A percentile compares a stretch with the other conserved stretches of the same genome.
Evolutionary conservation across 2,888 invertebrate genomes (phyloP).

Genomic region (Elmis aenea): DNA sequence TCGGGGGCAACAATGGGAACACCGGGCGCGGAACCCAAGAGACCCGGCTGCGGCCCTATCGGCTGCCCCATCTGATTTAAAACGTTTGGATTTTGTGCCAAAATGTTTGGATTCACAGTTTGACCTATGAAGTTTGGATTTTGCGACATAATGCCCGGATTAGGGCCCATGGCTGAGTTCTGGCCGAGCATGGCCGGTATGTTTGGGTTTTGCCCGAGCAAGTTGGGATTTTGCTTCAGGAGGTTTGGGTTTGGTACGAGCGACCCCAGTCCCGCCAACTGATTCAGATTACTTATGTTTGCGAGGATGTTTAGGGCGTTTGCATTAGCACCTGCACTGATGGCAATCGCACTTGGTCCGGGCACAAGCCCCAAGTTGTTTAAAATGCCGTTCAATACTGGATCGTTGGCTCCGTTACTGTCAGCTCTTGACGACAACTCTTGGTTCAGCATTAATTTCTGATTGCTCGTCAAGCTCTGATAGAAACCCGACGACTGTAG

Average conservation of each 20-base stretch:
- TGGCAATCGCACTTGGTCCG: constrained; percentile 24
- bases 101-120: constrained; percentile 52
- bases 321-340: constrained; percentile 14
- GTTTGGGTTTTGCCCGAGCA: constrained; percentile 31
- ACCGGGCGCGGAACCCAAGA: constrained; percentile 52
- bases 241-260: not conserved
- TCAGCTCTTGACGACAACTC: constrained; percentile 55
- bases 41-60: constrained; percentile 50
- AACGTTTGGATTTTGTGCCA: constrained; percentile 50
- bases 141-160: constrained; percentile 11
- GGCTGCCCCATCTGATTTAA: constrained; percentile 44
- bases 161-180: constrained; percentile 16
- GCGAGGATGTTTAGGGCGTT: constrained; percentile 44
- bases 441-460: constrained; percentile 67
- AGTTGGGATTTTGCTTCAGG: constrained; percentile 30
- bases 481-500: constrained; percentile 67
- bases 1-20: constrained; percentile 38
- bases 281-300: constrained; percentile 31
- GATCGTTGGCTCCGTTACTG: constrained; percentile 58
- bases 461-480: constrained; percentile 64
- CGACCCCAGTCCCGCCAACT: constrained; percentile 7
- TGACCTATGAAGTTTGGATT: constrained; percentile 33
- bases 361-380: constrained; percentile 53
- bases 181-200: constrained; percentile 10
- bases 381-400: constrained; percentile 56